Conservation (phyloP, 2,888 invertebrate species). For the Pyralis farinalis region DNA sequence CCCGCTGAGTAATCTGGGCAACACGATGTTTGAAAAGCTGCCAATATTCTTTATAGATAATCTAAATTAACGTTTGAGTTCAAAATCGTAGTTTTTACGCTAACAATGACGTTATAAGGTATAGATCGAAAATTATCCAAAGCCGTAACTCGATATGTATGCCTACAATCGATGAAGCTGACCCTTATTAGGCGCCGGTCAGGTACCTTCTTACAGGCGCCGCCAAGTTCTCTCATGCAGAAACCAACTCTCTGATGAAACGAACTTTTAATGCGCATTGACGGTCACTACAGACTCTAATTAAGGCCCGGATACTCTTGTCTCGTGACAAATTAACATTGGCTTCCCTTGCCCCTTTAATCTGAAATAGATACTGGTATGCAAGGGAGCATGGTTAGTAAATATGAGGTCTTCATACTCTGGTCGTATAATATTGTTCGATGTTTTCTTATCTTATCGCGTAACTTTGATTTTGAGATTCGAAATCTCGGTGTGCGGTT, state of each 20-base stretch:
- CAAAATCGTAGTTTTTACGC: too few species aligned
- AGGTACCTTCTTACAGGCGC: constrained; percentile 57
- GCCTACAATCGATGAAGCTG: constrained; percentile 41
- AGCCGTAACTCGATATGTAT: constrained; percentile 56
- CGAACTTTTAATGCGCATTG: constrained; percentile 70
- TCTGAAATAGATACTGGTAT: background rate
- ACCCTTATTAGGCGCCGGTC: constrained; percentile 59
- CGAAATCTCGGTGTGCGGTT: constrained; percentile 71
- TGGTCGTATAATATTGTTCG: constrained; percentile 34
- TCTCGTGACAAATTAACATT: constrained; percentile 31
- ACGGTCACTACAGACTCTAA: constrained; percentile 76
- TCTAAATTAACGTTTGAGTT: too few species aligned
- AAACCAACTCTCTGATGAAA: constrained; percentile 73
- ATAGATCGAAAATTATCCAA: constrained; percentile 6
- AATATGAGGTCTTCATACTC: constrained; percentile 23
- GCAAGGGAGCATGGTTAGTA: background rate
- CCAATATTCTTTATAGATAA: too few species aligned
- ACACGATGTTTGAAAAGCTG: too few species aligned
- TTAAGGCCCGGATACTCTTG: constrained; percentile 55
- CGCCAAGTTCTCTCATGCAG: constrained; percentile 63
- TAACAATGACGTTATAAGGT: constrained; percentile 16
- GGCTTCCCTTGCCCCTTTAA: constrained; percentile 21
- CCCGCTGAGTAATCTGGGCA: too few species aligned
- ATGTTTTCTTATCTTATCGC: constrained; percentile 68
- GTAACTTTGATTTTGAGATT: constrained; percentile 71